These are phyloP conservation scores for Venustoraphidia nigricollis DNA, from an alignment of 2,888 invertebrate species.

Conservation along the genomic window DNA sequence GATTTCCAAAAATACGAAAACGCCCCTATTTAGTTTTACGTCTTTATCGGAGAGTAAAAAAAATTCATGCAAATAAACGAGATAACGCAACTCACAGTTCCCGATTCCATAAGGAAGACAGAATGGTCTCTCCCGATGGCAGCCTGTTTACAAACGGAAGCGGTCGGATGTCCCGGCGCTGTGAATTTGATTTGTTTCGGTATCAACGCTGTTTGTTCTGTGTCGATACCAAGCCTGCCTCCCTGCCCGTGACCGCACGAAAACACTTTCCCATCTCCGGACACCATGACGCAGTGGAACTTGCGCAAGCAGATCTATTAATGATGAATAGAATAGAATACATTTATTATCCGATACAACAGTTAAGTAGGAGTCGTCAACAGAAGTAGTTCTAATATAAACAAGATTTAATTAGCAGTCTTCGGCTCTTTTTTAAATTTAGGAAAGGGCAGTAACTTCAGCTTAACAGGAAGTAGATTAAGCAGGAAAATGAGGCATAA, in stretches of 20 bases:
- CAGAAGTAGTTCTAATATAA: no score
- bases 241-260: slow-evolving; percentile 71
- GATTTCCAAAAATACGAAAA: no score
- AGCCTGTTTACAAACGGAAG: slow-evolving; percentile 30
- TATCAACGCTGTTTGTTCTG: slow-evolving; percentile 37
- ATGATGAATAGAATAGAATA: background rate
- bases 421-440: no score
- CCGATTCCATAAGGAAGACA: slow-evolving; percentile 44
- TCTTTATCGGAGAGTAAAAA: no score
- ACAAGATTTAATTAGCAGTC: no score
- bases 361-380: no score
- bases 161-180: slow-evolving; percentile 18
- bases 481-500: no score
- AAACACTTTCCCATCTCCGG: slow-evolving; percentile 41
- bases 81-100: slow-evolving; percentile 34
- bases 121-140: slow-evolving; percentile 54
- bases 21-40: no score
- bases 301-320: slow-evolving; percentile 52
- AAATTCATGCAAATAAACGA: slow-evolving; percentile 13
- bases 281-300: slow-evolving; percentile 59
- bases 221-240: slow-evolving; percentile 55
- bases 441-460: no score
- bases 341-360: no score
- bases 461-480: no score
- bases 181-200: slow-evolving; percentile 30